These are phyloP conservation scores for Rattus rattus DNA, from an alignment of 2,113 vertebrate genomes.

Conservation along the genomic window DNA sequence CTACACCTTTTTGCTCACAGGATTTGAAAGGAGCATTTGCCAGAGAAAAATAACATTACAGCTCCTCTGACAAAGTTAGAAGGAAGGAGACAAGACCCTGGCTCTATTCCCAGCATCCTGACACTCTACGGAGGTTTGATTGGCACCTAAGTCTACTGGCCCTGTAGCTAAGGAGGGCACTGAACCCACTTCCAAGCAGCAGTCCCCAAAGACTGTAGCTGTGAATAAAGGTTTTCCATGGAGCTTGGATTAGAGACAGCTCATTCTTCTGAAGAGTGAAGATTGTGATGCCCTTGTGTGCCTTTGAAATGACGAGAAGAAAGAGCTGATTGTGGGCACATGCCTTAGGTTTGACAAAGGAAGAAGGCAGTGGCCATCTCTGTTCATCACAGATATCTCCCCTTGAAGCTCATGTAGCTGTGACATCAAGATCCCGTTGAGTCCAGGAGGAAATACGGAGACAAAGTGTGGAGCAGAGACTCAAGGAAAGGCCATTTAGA, in stretches of 20 bases:
- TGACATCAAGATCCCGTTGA: neutral
- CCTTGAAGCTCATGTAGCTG: neutral
- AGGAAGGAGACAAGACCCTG: neutral
- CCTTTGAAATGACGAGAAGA: neutral
- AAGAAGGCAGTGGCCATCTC: neutral
- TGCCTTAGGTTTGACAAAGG: neutral
- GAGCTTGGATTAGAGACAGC: neutral
- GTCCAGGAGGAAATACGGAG: no score
- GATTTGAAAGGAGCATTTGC: neutral
- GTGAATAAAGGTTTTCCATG: neutral
- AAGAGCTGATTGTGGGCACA: no score
- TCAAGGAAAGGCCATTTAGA: no score
- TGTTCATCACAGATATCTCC: neutral
- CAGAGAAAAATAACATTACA: rapidly evolving
- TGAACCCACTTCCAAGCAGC: rapidly evolving
- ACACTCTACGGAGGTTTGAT: neutral
- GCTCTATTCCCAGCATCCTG: neutral
- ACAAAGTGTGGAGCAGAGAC: no score
- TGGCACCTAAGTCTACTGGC: neutral
- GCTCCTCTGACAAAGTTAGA: neutral
- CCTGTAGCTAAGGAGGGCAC: neutral
- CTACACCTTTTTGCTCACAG: rapidly evolving
- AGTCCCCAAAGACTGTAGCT: neutral
- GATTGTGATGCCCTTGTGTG: no score
- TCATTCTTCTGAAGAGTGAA: rapidly evolving